phyloP scores from a whole-genome alignment of 2,797 vertebrate genomes.

The Picus viridis region DNA sequence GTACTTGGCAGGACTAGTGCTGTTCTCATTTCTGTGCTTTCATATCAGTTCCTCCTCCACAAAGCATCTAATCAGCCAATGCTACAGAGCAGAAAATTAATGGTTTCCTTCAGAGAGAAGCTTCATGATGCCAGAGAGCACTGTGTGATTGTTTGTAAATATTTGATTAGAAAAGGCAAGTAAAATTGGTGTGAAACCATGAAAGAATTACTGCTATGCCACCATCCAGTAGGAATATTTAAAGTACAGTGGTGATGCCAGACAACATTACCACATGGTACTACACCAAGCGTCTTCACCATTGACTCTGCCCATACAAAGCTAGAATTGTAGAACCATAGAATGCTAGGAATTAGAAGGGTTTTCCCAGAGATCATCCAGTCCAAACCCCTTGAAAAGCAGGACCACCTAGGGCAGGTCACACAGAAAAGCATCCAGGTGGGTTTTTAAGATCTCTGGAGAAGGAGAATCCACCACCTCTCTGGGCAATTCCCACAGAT shows the following conservation, averaged over 20 bases:
- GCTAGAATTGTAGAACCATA: background rate
- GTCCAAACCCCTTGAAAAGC: too few species aligned
- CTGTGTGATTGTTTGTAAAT: constrained; percentile 41
- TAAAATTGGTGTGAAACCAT: background rate
- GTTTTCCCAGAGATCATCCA: too few species aligned
- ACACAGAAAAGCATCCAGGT: too few species aligned
- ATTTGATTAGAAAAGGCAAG: constrained; percentile 45
- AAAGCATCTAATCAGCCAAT: constrained; percentile 51
- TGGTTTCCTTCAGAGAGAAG: constrained; percentile 19
- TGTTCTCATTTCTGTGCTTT: constrained; percentile 47
- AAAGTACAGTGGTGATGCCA: background rate
- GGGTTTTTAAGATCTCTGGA: too few species aligned
- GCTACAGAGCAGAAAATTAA: constrained; percentile 53
- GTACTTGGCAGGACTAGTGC: constrained; percentile 37
- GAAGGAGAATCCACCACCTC: too few species aligned
- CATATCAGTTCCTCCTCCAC: constrained; percentile 18
- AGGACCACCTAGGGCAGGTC: too few species aligned
- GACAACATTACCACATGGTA: background rate
- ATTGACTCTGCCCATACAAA: background rate
- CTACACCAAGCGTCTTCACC: background rate
- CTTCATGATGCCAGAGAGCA: constrained; percentile 36
- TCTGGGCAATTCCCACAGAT: background rate
- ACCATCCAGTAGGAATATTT: background rate
- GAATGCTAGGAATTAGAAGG: too few species aligned
- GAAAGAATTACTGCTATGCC: background rate